Percentiles rank a stretch among this genome's conserved stretches.
Evolutionary conservation across 2,113 vertebrate genomes (phyloP).

Genomic region (Calypte anna): DNA sequence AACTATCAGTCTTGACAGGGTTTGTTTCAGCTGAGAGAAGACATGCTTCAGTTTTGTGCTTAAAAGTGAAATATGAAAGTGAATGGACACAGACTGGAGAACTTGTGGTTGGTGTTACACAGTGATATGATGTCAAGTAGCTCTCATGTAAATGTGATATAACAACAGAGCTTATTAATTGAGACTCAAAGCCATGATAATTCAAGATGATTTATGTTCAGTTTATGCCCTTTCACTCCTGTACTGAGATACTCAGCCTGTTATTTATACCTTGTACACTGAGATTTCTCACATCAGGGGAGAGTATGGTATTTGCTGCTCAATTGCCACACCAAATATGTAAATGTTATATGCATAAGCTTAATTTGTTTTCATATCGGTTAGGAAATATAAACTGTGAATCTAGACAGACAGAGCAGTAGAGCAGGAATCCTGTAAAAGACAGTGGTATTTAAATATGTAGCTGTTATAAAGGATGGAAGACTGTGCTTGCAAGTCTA

Average conservation of each 20-base stretch:
- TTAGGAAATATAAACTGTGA: not conserved
- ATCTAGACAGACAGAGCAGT: not conserved
- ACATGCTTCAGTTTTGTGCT: not conserved
- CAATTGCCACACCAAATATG: not conserved
- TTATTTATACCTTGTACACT: not conserved
- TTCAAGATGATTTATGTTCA: not conserved
- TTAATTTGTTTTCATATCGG: not conserved
- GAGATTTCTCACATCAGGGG: not conserved
- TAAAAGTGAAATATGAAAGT: not conserved
- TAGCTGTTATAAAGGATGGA: not conserved
- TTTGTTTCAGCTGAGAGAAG: not conserved
- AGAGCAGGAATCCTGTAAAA: not conserved
- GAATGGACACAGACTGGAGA: not conserved
- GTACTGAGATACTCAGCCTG: not conserved
- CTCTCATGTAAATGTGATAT: rapidly evolving
- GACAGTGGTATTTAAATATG: not conserved
- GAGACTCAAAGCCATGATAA: not conserved
- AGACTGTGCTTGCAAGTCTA: not conserved
- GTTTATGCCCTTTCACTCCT: not conserved
- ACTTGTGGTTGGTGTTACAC: not conserved
- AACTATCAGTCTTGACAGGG: not conserved
- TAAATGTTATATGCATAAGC: not conserved
- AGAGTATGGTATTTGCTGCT: not conserved
- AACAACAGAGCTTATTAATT: not conserved
- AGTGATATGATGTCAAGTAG: not conserved